phyloP scores from a whole-genome alignment of 1,140 invertebrate species.

The Bombus cullumanus region DNA sequence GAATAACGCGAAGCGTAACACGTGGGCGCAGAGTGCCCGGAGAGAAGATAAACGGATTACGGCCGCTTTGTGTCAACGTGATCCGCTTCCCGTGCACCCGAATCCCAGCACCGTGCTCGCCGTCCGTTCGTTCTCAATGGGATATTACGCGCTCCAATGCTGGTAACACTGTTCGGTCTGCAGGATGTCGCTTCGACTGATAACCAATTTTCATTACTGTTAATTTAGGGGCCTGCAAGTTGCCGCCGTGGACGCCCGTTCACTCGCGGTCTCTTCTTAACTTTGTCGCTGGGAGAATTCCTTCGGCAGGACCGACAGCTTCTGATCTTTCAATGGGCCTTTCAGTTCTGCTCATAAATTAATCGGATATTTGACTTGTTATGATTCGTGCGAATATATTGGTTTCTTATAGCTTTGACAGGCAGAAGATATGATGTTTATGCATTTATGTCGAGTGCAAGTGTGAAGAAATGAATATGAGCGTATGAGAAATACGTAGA shows the following conservation, averaged over 20 bases:
- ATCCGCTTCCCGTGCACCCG: slow-evolving; percentile 77
- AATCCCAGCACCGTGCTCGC: slow-evolving; percentile 65
- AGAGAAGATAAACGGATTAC: slow-evolving; percentile 82
- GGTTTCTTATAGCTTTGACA: too few species aligned
- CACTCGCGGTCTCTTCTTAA: not conserved
- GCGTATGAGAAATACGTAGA: too few species aligned
- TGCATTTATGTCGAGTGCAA: too few species aligned
- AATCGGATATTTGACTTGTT: too few species aligned
- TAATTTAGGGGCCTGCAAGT: slow-evolving; percentile 68
- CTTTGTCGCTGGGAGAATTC: not conserved
- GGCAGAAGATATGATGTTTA: too few species aligned
- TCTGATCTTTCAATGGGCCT: too few species aligned
- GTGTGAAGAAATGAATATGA: too few species aligned
- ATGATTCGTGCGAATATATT: too few species aligned
- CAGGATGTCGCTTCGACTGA: slow-evolving; percentile 76
- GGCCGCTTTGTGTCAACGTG: slow-evolving; percentile 80
- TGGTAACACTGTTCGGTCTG: slow-evolving; percentile 74
- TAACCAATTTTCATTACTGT: slow-evolving; percentile 82
- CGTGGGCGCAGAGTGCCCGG: slow-evolving; percentile 79
- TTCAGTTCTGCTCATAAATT: too few species aligned
- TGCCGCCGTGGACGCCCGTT: slow-evolving; percentile 13
- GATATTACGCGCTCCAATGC: slow-evolving; percentile 78
- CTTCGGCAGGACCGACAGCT: not conserved
- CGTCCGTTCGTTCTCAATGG: slow-evolving; percentile 73
- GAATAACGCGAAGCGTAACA: slow-evolving; percentile 72